Conservation (phyloP, 2,797 vertebrate genomes). For the Diceros bicornis region DNA sequence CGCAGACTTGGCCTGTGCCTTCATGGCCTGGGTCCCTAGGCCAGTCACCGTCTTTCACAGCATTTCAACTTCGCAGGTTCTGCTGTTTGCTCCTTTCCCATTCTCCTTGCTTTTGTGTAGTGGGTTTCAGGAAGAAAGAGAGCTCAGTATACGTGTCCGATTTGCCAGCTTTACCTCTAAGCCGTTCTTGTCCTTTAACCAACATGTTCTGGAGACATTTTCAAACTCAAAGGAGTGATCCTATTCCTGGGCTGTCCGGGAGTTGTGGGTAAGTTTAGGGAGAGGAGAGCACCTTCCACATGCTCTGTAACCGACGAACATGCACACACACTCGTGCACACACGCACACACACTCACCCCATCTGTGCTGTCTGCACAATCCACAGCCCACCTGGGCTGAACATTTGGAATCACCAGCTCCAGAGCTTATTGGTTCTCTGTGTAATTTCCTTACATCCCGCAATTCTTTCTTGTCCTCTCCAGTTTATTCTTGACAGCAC, state of each 20-base stretch:
- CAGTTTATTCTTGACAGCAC: constrained; percentile 12
- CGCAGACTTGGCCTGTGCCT: accelerated
- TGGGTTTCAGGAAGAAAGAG: background rate
- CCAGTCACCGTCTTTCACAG: background rate
- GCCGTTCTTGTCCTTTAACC: background rate
- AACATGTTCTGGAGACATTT: background rate
- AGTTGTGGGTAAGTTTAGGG: background rate
- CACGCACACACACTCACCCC: background rate
- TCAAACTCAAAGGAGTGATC: background rate
- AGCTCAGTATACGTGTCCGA: background rate
- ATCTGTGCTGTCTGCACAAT: background rate
- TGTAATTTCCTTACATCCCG: background rate
- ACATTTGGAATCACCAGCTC: background rate
- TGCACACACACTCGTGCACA: accelerated
- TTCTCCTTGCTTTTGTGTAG: background rate
- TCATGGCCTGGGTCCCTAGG: background rate
- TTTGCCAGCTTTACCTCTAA: background rate
- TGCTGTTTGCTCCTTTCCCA: background rate
- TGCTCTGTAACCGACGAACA: background rate
- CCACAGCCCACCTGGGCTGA: background rate
- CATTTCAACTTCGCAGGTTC: background rate
- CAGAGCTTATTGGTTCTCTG: background rate
- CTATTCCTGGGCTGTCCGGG: background rate
- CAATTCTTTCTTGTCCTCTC: background rate
- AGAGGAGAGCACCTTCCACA: background rate